Conservation (phyloP, 1,140 invertebrate species). For the Scaptodrosophila lebanonensis region DNA sequence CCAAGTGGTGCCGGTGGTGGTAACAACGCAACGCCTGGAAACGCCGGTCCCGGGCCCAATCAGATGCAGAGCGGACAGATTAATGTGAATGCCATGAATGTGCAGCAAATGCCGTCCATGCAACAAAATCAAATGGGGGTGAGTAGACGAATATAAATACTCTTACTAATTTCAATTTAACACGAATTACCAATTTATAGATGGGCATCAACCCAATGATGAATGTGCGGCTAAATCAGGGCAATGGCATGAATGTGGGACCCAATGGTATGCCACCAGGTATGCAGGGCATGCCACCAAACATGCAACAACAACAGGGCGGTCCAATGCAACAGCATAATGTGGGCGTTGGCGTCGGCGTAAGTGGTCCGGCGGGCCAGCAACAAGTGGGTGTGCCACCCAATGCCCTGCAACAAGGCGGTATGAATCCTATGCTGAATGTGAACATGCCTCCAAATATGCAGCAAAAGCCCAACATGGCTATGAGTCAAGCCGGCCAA, state of each 20-base stretch:
- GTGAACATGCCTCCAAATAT: slow-evolving; percentile 68
- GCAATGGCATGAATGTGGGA: slow-evolving; percentile 39
- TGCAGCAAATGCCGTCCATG: slow-evolving; percentile 47
- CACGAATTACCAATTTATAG: slow-evolving; percentile 3
- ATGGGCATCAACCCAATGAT: slow-evolving; percentile 75
- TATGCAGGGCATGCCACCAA: slow-evolving; percentile 65
- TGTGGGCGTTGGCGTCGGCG: no score
- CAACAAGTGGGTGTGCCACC: slow-evolving; percentile 60
- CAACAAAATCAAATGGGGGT: slow-evolving; percentile 55
- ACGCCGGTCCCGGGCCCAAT: slow-evolving; percentile 38
- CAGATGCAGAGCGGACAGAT: slow-evolving; percentile 52
- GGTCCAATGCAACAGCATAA: slow-evolving; percentile 45
- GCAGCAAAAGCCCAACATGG: slow-evolving; percentile 60
- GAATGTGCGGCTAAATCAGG: slow-evolving; percentile 53
- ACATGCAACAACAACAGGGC: slow-evolving; percentile 57
- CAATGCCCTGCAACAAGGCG: slow-evolving; percentile 56
- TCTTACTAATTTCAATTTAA: background rate
- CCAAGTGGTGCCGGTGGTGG: slow-evolving; percentile 41
- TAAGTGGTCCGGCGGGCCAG: slow-evolving; percentile 53
- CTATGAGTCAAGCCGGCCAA: slow-evolving; percentile 54
- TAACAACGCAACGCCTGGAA: slow-evolving; percentile 20
- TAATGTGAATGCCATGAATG: slow-evolving; percentile 52
- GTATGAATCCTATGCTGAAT: slow-evolving; percentile 64
- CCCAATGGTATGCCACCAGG: slow-evolving; percentile 43
- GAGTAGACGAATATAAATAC: background rate